These are phyloP conservation scores for Xanthorhoe spadicearia DNA, from an alignment of 2,888 invertebrate species.

Conservation along the genomic window DNA sequence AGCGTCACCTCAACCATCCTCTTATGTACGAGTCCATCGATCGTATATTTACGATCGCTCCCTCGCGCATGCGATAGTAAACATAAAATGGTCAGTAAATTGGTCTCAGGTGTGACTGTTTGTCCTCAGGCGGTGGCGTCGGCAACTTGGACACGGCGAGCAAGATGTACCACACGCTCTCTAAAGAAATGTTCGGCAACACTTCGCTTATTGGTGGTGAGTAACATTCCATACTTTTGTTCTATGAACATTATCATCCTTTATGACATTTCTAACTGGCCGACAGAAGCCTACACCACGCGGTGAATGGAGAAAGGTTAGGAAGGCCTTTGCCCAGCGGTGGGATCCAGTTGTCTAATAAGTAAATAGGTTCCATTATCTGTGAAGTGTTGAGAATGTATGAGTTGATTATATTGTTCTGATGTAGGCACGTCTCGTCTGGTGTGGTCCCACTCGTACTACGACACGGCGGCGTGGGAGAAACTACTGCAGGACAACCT, in stretches of 20 bases:
- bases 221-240: neutral
- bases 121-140: constrained; percentile 61
- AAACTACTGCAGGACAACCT: constrained; percentile 88
- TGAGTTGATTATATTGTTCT: neutral
- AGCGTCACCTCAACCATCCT: no score
- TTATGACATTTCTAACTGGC: no score
- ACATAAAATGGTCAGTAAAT: no score
- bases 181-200: constrained; percentile 78
- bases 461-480: constrained; percentile 94
- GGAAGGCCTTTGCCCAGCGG: no score
- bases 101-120: neutral
- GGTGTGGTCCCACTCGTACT: constrained; percentile 94
- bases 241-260: neutral
- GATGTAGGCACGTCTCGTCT: constrained; percentile 88
- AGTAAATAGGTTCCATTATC: no score
- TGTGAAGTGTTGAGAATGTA: no score
- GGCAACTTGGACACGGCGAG: constrained; percentile 72
- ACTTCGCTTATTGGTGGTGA: constrained; percentile 74
- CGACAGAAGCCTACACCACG: no score
- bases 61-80: no score
- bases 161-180: constrained; percentile 72
- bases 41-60: no score
- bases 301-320: no score
- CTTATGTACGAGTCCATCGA: no score
- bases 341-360: no score